Evolutionary conservation across 2,888 invertebrate genomes (phyloP).

Genomic region (Neuroscelio doddi): DNA sequence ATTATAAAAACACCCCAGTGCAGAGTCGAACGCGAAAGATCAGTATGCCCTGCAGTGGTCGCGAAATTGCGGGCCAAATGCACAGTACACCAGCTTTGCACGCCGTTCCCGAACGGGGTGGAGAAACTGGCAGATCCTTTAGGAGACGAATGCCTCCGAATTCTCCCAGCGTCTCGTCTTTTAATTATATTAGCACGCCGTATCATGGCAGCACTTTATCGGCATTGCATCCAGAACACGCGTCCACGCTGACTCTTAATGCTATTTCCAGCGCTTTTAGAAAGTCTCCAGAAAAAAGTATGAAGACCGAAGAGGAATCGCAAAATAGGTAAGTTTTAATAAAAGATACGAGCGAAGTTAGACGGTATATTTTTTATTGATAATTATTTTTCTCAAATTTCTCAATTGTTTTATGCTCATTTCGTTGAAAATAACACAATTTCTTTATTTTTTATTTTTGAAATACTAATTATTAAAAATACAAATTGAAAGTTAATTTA

Average conservation of each 20-base stretch:
- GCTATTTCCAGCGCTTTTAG: constrained; percentile 77
- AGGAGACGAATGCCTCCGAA: constrained; percentile 74
- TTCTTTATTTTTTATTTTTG: no score
- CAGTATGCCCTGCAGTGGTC: constrained; percentile 76
- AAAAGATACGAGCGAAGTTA: no score
- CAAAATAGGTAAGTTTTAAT: constrained; percentile 11
- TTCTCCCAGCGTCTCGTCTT: constrained; percentile 86
- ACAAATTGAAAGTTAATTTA: no score
- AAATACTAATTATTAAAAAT: no score
- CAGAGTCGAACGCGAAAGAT: constrained; percentile 76
- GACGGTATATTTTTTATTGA: no score
- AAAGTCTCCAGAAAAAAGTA: constrained; percentile 60
- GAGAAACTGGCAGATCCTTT: constrained; percentile 59
- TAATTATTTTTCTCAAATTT: not conserved
- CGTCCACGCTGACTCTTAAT: constrained; percentile 84
- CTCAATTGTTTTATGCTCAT: not conserved
- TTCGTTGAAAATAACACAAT: no score
- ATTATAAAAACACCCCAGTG: constrained; percentile 70
- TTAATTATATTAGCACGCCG: constrained; percentile 88
- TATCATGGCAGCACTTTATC: constrained; percentile 89
- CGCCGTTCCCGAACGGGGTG: constrained; percentile 80
- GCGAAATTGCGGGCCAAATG: constrained; percentile 74
- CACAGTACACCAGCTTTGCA: constrained; percentile 79
- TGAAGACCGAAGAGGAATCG: constrained; percentile 64
- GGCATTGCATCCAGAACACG: constrained; percentile 81